Percentiles rank a stretch among this genome's conserved stretches.
Evolutionary conservation across 2,113 vertebrate genomes (phyloP).

Genomic region (Scophthalmus maximus): DNA sequence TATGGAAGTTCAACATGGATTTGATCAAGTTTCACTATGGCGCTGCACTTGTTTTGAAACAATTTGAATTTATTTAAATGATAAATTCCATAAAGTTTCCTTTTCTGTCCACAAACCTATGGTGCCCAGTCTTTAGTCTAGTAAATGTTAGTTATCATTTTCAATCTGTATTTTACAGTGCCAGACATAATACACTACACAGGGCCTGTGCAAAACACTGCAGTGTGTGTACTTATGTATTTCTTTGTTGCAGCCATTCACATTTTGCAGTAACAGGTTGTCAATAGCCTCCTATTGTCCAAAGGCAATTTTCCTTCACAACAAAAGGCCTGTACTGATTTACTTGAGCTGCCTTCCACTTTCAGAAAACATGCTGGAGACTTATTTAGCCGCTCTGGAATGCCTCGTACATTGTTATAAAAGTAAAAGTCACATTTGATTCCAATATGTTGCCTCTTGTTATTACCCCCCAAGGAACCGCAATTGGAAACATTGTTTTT

Average conservation of each 20-base stretch:
- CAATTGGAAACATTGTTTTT: constrained; percentile 68
- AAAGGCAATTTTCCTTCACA: constrained; percentile 57
- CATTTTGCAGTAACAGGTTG: constrained; percentile 53
- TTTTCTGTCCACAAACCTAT: constrained; percentile 36
- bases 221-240: constrained; percentile 30
- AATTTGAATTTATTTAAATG: constrained; percentile 35
- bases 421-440: constrained; percentile 59
- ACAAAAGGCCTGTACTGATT: constrained; percentile 38
- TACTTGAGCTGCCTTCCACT: constrained; percentile 37
- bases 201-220: constrained; percentile 37
- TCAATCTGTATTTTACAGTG: constrained; percentile 26
- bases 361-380: constrained; percentile 57
- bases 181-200: constrained; percentile 40
- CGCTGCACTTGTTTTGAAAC: constrained; percentile 36
- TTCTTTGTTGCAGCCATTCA: constrained; percentile 48
- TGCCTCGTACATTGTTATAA: constrained; percentile 43
- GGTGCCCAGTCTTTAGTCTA: constrained; percentile 28
- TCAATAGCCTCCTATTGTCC: constrained; percentile 55
- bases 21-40: constrained; percentile 27
- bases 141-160: constrained; percentile 24
- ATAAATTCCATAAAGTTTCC: neutral
- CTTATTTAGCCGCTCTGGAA: constrained; percentile 49
- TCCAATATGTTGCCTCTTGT: constrained; percentile 44
- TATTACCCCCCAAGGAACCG: constrained; percentile 47
- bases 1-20: constrained; percentile 15